These are phyloP conservation scores for Tillus elongatus DNA, from an alignment of 2,888 invertebrate species.

Conservation along the genomic window DNA sequence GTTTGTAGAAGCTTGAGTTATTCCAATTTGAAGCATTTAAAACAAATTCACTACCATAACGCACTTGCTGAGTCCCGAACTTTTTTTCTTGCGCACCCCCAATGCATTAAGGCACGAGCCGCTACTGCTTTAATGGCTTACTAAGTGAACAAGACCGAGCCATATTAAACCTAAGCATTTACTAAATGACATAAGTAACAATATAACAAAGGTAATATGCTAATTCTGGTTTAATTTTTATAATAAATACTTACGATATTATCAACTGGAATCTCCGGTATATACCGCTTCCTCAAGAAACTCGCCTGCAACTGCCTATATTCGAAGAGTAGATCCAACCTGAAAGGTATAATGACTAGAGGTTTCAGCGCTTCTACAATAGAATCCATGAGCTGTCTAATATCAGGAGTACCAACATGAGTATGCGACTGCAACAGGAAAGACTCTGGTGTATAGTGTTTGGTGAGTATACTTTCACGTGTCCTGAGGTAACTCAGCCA, in stretches of 20 bases:
- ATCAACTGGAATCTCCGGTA: background rate
- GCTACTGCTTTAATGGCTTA: no score
- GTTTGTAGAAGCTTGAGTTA: no score
- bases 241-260: background rate
- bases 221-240: no score
- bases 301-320: constrained; percentile 67
- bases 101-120: no score
- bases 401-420: constrained; percentile 52
- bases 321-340: constrained; percentile 72
- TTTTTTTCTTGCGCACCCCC: no score
- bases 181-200: no score
- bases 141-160: no score
- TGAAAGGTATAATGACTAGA: constrained; percentile 69
- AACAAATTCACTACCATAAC: no score
- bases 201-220: no score
- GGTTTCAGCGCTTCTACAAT: constrained; percentile 71
- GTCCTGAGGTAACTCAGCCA: constrained; percentile 83
- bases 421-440: constrained; percentile 58
- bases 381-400: constrained; percentile 59
- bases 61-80: no score
- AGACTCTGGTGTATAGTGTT: constrained; percentile 70
- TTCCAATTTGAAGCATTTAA: no score
- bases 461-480: constrained; percentile 69
- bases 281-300: constrained; percentile 48
- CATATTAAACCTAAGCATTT: no score